These are phyloP conservation scores for Lacerta viridis DNA, from an alignment of 2,797 vertebrate species.

Conservation along the genomic window DNA sequence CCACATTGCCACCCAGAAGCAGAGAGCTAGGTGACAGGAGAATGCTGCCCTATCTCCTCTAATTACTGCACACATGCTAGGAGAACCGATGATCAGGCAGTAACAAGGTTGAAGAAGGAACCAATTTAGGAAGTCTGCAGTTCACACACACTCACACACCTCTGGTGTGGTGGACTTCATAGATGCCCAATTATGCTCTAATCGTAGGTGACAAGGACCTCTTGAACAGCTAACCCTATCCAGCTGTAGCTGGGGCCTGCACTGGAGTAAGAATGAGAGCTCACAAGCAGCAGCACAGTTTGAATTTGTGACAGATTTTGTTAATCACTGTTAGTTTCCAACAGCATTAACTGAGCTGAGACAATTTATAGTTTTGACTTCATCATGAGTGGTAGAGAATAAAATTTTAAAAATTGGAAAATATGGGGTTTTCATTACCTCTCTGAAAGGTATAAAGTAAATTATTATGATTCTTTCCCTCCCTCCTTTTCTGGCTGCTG, in stretches of 20 bases:
- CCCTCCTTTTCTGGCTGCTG: neutral
- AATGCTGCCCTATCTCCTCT: too few relatives aligned
- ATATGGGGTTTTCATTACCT: neutral
- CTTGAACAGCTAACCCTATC: neutral
- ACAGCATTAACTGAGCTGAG: neutral
- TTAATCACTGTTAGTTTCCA: neutral
- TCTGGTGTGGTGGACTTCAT: too few relatives aligned
- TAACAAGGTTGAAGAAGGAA: too few relatives aligned
- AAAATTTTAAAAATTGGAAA: neutral
- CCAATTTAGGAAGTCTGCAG: too few relatives aligned
- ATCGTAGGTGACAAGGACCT: neutral
- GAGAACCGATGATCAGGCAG: too few relatives aligned
- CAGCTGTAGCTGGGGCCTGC: neutral
- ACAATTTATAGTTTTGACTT: neutral
- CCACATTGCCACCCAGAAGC: too few relatives aligned
- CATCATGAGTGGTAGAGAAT: slow-evolving; percentile 1
- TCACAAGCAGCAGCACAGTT: neutral
- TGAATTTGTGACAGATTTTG: neutral
- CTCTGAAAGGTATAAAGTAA: neutral
- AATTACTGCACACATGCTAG: too few relatives aligned
- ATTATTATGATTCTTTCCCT: neutral
- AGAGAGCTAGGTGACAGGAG: too few relatives aligned
- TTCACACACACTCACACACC: too few relatives aligned
- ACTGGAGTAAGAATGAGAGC: neutral
- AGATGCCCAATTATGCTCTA: neutral